phyloP scores from a whole-genome alignment of 2,797 vertebrate species.

The Nasua narica region DNA sequence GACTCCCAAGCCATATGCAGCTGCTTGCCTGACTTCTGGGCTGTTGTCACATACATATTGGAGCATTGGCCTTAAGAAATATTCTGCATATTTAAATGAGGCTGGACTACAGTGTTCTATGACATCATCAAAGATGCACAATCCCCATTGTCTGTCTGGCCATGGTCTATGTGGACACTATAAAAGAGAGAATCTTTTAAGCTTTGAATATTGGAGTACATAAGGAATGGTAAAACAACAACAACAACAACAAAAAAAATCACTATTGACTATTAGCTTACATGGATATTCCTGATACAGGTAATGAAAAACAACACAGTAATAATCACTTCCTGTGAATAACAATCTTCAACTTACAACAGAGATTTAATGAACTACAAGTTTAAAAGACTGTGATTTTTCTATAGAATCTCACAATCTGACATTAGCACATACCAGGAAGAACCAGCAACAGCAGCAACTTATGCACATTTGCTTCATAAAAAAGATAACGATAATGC shows the following conservation, averaged over 20 bases:
- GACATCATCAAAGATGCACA: constrained; percentile 98
- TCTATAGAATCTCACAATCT: neutral
- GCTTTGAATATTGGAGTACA: neutral
- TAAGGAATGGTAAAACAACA: neutral
- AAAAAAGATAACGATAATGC: neutral
- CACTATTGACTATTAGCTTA: neutral
- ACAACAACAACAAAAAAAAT: neutral
- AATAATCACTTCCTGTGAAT: neutral
- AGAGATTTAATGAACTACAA: neutral
- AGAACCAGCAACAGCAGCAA: neutral
- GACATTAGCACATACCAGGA: neutral
- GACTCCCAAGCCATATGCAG: constrained; percentile 96
- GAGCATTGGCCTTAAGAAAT: constrained; percentile 94
- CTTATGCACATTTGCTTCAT: neutral
- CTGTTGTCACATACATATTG: constrained; percentile 95
- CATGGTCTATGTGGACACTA: constrained; percentile 96
- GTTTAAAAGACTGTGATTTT: neutral
- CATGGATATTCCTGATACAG: neutral
- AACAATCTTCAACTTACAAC: neutral
- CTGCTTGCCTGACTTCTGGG: constrained; percentile 96
- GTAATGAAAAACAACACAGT: neutral
- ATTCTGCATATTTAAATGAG: constrained; percentile 96
- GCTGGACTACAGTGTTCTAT: constrained; percentile 98
- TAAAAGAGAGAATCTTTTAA: constrained; percentile 42
- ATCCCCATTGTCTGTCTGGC: constrained; percentile 98